Conservation (phyloP, 2,797 vertebrate species). For the Lacerta viridis region DNA sequence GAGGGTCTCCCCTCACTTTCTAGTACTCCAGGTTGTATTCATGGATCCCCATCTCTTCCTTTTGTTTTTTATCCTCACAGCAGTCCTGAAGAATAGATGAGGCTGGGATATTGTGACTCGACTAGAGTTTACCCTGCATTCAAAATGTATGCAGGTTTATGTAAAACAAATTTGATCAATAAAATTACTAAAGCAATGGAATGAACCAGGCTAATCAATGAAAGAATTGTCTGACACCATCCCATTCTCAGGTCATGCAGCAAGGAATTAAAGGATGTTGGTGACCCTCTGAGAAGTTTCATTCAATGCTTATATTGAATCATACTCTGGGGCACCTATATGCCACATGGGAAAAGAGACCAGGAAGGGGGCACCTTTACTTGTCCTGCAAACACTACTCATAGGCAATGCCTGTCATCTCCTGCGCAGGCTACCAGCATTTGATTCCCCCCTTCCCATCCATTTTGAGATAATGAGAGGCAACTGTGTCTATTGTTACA, state of each 20-base stretch:
- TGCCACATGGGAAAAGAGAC: neutral
- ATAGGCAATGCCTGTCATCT: no score
- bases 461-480: neutral
- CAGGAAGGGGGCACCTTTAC: neutral
- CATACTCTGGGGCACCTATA: neutral
- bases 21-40: neutral
- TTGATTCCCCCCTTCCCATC: neutral
- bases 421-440: neutral
- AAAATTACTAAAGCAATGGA: neutral
- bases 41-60: neutral
- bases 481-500: neutral
- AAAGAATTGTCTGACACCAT: neutral
- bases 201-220: neutral
- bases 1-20: neutral
- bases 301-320: neutral
- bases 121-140: neutral
- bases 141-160: neutral
- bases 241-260: neutral
- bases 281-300: neutral
- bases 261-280: neutral
- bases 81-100: neutral
- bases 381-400: neutral
- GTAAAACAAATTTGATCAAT: neutral
- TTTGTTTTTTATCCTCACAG: neutral
- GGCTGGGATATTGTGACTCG: neutral